Conservation (phyloP, 2,888 invertebrate species). For the Lottia scabra region DNA sequence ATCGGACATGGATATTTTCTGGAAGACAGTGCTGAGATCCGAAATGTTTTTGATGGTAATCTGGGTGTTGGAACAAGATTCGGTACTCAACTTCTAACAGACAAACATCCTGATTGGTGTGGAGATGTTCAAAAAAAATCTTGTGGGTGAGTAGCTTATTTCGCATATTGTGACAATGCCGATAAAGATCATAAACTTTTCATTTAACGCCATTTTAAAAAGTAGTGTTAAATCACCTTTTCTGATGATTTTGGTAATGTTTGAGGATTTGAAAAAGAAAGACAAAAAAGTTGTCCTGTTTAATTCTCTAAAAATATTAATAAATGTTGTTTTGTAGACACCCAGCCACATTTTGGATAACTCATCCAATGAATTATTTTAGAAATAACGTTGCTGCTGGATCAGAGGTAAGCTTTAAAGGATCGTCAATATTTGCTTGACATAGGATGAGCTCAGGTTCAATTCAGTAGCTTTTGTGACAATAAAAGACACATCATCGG, state of each 20-base stretch:
- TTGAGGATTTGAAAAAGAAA: too few relatives aligned
- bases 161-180: too few relatives aligned
- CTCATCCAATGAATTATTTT: conserved; percentile 29
- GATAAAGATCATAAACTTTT: too few relatives aligned
- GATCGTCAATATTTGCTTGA: not conserved
- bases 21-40: conserved; percentile 60
- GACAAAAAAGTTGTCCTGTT: too few relatives aligned
- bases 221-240: too few relatives aligned
- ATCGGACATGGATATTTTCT: conserved; percentile 61
- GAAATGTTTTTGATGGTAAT: conserved; percentile 45
- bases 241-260: too few relatives aligned
- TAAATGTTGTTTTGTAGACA: conserved; percentile 11
- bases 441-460: too few relatives aligned
- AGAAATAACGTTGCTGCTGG: conserved; percentile 28
- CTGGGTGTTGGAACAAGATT: conserved; percentile 36
- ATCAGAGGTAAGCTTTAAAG: conserved; percentile 22
- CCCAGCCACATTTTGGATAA: conserved; percentile 27
- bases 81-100: conserved; percentile 33
- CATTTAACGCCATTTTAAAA: too few relatives aligned
- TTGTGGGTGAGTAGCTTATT: conserved; percentile 8
- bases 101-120: conserved; percentile 25
- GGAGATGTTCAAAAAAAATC: conserved; percentile 15
- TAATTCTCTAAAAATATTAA: not conserved
- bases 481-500: too few relatives aligned
- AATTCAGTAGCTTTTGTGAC: too few relatives aligned